phyloP scores from a whole-genome alignment of 2,113 vertebrate species.

The Rattus rattus region DNA sequence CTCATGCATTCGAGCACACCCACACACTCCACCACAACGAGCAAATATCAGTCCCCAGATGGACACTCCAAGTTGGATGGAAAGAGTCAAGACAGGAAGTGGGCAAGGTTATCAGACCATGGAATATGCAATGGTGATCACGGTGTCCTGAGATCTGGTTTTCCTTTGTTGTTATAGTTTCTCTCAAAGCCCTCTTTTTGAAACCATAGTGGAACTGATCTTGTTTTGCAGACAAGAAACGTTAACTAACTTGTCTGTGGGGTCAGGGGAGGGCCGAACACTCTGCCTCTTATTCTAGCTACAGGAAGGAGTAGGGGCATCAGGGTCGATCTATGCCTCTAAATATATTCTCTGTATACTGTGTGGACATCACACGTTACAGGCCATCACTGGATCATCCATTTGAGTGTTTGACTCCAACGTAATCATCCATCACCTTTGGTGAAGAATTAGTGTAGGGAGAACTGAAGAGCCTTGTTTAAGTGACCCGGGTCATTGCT shows the following conservation, averaged over 20 bases:
- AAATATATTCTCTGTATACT: not conserved
- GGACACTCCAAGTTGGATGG: not conserved
- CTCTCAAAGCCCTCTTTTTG: not conserved
- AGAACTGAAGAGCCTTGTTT: not conserved
- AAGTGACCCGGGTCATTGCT: not conserved
- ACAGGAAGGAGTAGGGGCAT: not conserved
- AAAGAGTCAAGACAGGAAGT: conserved; percentile 13
- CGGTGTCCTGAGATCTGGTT: not conserved
- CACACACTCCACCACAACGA: not conserved
- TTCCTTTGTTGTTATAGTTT: not conserved
- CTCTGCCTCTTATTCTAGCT: conserved; percentile 6
- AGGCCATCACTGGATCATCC: not conserved
- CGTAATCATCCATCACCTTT: not conserved
- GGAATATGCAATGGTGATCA: not conserved
- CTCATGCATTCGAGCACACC: too few species aligned
- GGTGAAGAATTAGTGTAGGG: not conserved
- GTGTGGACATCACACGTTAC: not conserved
- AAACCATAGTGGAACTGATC: not conserved
- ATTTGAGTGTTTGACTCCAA: not conserved
- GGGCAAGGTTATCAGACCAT: not conserved
- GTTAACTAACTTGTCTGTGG: not conserved
- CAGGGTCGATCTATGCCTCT: not conserved
- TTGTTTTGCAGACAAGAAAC: not conserved
- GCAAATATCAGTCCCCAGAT: not conserved
- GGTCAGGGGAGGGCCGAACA: not conserved